Evolutionary conservation across 1,140 invertebrate species (phyloP), one percentile per base, ranked within the genome.

Genomic region (Branchinecta lynchi): DNA sequence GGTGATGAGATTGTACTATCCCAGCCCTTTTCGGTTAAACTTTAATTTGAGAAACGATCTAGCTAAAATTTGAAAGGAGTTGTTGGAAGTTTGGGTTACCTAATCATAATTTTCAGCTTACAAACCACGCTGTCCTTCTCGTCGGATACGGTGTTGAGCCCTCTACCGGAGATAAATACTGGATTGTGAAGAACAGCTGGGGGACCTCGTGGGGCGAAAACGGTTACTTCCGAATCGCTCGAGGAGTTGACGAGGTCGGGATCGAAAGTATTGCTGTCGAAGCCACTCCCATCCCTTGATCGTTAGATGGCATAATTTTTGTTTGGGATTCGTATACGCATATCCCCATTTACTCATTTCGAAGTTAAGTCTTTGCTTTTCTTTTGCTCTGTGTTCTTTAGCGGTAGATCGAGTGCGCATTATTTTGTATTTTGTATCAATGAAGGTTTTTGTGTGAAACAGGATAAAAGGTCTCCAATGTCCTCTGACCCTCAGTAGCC

Each of bases 131-230:
- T 12, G 80, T 84, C 3, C 71, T 82, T 6, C 74, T 81, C 3
- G 81, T 82, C 10, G 82, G 82, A 7, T 84, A 83, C 71, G 83
- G 83, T 0, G 73, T 72, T 7, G 78, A 79, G 69, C 70, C 73
- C 43, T 69, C 74, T 20, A 75, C 76, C 44, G 76, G 76, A 8
- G 70, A 77, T 43, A 75, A 77, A 45, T 81, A 75, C 73, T 82
- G 80, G 80, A 77, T 79, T 66, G 74, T 80, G 10, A 78, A 80
- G 43, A 82, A 82, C 73, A 83, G 81, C 65, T 85, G 84, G 84
- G 82, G 82, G 9, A 72, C 73, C 7, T 66, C 72, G 0, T 85
- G 83, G 84, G 84, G 84, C 6, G 81, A 84, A 71, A 70, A 79
- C 5, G 84, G 84, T 2, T 79, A 74, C 70, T 79, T 81, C 73